A percentile compares a stretch with the other conserved stretches of the same genome.
These are phyloP conservation scores for Onychorhynchus coronatus DNA, from an alignment of 2,113 vertebrate genomes.

Conservation along the genomic window DNA sequence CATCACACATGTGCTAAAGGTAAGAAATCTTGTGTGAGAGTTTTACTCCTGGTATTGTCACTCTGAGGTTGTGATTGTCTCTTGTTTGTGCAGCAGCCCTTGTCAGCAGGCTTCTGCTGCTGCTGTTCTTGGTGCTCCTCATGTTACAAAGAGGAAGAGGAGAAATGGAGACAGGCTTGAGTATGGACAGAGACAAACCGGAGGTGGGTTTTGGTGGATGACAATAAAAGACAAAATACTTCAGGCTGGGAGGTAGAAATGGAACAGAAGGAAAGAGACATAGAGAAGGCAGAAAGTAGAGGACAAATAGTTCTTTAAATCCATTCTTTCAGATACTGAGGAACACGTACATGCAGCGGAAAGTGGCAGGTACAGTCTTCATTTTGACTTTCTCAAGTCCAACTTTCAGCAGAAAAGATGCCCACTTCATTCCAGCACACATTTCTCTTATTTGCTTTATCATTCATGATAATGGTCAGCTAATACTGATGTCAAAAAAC, in stretches of 20 bases:
- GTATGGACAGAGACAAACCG: background rate
- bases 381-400: background rate
- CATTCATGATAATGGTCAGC: background rate
- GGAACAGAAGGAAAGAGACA: background rate
- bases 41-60: background rate
- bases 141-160: rapidly evolving
- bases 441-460: background rate
- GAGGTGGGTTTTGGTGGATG: background rate
- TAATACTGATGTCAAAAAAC: no score
- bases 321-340: background rate
- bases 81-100: background rate
- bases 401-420: background rate
- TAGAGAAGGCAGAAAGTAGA: background rate
- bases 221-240: background rate
- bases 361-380: background rate
- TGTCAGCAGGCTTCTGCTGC: background rate
- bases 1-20: background rate
- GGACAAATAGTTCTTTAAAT: background rate
- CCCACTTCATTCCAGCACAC: background rate
- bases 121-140: background rate
- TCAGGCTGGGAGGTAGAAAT: background rate
- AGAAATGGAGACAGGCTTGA: background rate
- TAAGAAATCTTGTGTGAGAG: background rate
- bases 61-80: background rate
- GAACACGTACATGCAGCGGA: background rate